Conservation (phyloP, 2,797 vertebrate species). For the Peromyscus eremicus region DNA sequence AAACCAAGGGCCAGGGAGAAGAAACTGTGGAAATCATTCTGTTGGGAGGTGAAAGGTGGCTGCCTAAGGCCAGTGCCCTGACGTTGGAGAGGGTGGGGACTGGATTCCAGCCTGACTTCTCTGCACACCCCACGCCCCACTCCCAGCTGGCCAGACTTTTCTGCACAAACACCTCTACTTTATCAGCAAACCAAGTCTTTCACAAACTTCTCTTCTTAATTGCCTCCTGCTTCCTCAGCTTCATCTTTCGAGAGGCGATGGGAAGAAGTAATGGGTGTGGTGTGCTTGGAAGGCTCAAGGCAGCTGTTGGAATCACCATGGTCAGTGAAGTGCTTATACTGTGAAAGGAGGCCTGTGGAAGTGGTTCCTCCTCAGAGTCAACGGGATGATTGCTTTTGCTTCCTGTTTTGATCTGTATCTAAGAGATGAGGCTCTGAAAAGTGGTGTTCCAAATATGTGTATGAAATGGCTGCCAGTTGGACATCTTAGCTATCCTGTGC, state of each 20-base stretch:
- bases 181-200: neutral
- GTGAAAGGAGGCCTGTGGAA: neutral
- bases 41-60: neutral
- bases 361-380: neutral
- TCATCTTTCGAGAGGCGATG: neutral
- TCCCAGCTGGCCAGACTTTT: neutral
- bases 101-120: neutral
- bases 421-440: neutral
- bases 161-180: neutral
- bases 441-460: neutral
- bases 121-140: neutral
- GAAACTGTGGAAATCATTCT: neutral
- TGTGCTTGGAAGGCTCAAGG: neutral
- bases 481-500: neutral
- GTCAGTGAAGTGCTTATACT: neutral
- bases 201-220: neutral
- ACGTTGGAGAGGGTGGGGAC: neutral
- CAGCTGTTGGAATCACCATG: neutral
- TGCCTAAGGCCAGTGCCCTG: neutral
- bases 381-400: neutral
- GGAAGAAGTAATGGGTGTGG: neutral
- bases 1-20: neutral
- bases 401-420: conserved; percentile 53
- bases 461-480: neutral
- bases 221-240: neutral